phyloP scores from a whole-genome alignment of 2,888 invertebrate species.

The Herminia tarsipennalis region DNA sequence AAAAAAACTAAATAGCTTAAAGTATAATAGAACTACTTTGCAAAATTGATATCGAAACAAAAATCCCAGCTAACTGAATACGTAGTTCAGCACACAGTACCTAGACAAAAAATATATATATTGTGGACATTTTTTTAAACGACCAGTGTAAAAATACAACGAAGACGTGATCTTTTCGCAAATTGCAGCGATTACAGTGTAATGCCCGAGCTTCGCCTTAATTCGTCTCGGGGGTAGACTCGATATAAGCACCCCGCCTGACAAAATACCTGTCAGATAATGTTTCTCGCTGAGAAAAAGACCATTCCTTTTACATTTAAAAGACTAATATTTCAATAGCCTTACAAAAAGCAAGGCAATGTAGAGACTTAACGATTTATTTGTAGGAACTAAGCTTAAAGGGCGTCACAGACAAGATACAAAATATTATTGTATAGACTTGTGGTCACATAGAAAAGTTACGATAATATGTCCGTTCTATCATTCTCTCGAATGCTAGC shows the following conservation, averaged over 20 bases:
- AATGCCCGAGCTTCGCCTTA: slow-evolving; percentile 47
- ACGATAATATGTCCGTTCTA: too few relatives aligned
- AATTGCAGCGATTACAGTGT: slow-evolving; percentile 60
- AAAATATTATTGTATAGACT: too few relatives aligned
- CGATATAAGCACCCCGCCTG: slow-evolving; percentile 51
- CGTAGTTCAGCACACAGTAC: slow-evolving; percentile 11
- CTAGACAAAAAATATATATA: slow-evolving; percentile 30
- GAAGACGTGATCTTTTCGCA: slow-evolving; percentile 59
- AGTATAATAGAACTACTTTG: slow-evolving; percentile 14
- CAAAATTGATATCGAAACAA: slow-evolving; percentile 27
- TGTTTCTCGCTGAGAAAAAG: slow-evolving; percentile 40
- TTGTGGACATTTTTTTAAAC: slow-evolving; percentile 51
- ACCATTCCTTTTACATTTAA: slow-evolving; percentile 33
- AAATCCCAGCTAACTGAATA: slow-evolving; percentile 20
- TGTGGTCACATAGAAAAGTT: too few relatives aligned
- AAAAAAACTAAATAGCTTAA: slow-evolving; percentile 5
- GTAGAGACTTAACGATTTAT: not conserved
- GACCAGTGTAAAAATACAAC: slow-evolving; percentile 53
- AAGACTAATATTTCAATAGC: slow-evolving; percentile 28
- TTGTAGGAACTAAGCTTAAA: too few relatives aligned
- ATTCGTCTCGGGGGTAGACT: slow-evolving; percentile 48
- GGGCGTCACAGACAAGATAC: too few relatives aligned
- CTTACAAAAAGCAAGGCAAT: not conserved
- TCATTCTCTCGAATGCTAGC: too few relatives aligned
- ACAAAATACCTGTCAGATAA: slow-evolving; percentile 59